Percentiles rank a stretch among this genome's conserved stretches.
Evolutionary conservation across 2,113 vertebrate genomes (phyloP).

Genomic region (Lynx canadensis): DNA sequence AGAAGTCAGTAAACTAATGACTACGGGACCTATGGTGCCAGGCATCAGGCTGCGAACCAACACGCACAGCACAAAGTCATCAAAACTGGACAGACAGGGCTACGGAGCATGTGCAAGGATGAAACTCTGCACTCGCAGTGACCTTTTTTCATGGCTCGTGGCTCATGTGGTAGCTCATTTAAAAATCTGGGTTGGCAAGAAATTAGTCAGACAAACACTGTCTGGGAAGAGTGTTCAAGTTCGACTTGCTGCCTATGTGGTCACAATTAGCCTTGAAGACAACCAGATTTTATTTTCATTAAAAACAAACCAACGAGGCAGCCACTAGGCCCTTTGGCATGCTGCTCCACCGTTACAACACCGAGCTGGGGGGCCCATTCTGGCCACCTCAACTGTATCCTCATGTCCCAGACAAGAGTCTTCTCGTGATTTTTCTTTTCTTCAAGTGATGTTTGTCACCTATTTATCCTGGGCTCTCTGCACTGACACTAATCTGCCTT

Average conservation of each 20-base stretch:
- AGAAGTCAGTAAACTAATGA: conserved; percentile 32
- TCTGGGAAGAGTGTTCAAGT: not conserved
- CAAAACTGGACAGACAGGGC: not conserved
- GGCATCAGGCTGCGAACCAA: conserved; percentile 21
- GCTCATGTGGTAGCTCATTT: not conserved
- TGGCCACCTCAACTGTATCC: conserved; percentile 31
- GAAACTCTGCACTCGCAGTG: not conserved
- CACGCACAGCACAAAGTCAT: not conserved
- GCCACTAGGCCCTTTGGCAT: not conserved
- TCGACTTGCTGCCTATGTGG: conserved; percentile 31
- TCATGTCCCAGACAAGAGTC: not conserved
- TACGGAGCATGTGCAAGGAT: not conserved
- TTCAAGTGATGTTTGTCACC: conserved; percentile 73
- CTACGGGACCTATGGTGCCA: not conserved
- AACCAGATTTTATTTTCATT: not conserved
- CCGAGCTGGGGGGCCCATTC: not conserved
- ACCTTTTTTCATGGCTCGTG: conserved; percentile 2
- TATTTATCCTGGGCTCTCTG: conserved; percentile 80
- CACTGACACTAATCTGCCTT: conserved; percentile 85
- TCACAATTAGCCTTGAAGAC: not conserved
- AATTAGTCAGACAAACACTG: conserved; percentile 31
- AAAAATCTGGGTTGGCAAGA: conserved; percentile 44
- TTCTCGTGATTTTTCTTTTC: conserved; percentile 75
- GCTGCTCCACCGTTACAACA: not conserved
- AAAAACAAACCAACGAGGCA: not conserved